Percentiles rank a stretch among this genome's conserved stretches.
Conservation (phyloP, 2,113 vertebrate genomes). For the Lampris megalopsis region DNA sequence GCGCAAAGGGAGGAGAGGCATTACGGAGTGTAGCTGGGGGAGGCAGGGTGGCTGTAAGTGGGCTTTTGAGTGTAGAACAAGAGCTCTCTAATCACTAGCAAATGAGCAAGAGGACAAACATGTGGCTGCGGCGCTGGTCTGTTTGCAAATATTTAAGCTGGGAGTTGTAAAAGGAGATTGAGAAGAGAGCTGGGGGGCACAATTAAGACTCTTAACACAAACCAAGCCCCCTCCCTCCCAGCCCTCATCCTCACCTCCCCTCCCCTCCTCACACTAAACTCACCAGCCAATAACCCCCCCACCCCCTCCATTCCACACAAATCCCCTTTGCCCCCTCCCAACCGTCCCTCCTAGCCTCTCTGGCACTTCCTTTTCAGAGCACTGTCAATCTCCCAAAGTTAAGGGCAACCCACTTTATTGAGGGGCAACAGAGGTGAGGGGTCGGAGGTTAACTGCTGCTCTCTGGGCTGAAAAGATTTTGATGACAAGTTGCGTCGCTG, state of each 20-base stretch:
- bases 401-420: slow-evolving; percentile 71
- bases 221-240: slow-evolving; percentile 25
- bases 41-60: slow-evolving; percentile 20
- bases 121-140: slow-evolving; percentile 42
- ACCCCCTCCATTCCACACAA: neutral
- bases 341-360: slow-evolving; percentile 27
- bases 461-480: slow-evolving; percentile 75
- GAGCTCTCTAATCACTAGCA: slow-evolving; percentile 67
- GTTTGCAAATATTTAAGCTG: slow-evolving; percentile 77
- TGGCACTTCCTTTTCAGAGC: slow-evolving; percentile 63
- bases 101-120: slow-evolving; percentile 72
- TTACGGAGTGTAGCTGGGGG: slow-evolving; percentile 14
- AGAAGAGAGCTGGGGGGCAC: slow-evolving; percentile 50
- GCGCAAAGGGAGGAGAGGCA: slow-evolving; percentile 24
- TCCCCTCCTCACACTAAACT: slow-evolving; percentile 7
- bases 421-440: slow-evolving; percentile 73
- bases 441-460: slow-evolving; percentile 81
- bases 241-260: neutral
- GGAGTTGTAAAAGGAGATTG: slow-evolving; percentile 54
- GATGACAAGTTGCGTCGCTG: slow-evolving; percentile 77
- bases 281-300: slow-evolving; percentile 43
- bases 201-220: slow-evolving; percentile 64
- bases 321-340: no score
- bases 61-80: slow-evolving; percentile 50
- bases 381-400: slow-evolving; percentile 71